Evolutionary conservation across 2,888 invertebrate genomes (phyloP).

Genomic region (Conchocele bisecta): DNA sequence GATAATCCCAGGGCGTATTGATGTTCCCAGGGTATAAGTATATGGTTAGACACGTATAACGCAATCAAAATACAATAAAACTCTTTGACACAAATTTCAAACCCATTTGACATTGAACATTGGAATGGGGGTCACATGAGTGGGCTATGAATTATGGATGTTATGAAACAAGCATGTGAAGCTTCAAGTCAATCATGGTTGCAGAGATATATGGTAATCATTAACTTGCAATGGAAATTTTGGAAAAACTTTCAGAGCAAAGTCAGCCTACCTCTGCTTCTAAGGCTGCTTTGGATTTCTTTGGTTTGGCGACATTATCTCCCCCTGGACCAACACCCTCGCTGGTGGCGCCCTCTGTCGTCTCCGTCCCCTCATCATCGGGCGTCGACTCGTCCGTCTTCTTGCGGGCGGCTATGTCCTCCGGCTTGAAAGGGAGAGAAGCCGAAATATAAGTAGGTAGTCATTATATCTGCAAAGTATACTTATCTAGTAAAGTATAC

Average conservation of each 20-base stretch:
- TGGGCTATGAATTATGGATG: too few relatives aligned
- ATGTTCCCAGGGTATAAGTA: too few relatives aligned
- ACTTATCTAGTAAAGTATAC: background rate
- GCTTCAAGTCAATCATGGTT: too few relatives aligned
- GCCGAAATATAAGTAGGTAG: background rate
- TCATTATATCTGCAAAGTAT: background rate
- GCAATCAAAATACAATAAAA: too few relatives aligned
- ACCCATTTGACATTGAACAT: too few relatives aligned
- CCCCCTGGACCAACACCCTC: constrained; percentile 60
- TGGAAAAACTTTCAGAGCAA: background rate
- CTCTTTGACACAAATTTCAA: background rate
- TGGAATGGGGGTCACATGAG: too few relatives aligned
- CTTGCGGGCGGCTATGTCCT: constrained; percentile 70
- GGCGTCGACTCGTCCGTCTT: constrained; percentile 79
- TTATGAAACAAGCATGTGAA: too few relatives aligned
- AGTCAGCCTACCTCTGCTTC: constrained; percentile 59
- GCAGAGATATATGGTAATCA: too few relatives aligned
- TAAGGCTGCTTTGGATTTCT: constrained; percentile 72
- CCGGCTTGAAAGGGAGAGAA: constrained; percentile 53
- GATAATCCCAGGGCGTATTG: too few relatives aligned
- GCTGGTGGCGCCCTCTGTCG: constrained; percentile 38
- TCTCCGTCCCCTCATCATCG: constrained; percentile 69
- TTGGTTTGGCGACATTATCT: constrained; percentile 56
- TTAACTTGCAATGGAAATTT: background rate
- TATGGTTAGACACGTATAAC: too few relatives aligned